Base-by-base conservation (phyloP, 1,140 invertebrate species). In the Acromyrmex echinatior region DNA sequence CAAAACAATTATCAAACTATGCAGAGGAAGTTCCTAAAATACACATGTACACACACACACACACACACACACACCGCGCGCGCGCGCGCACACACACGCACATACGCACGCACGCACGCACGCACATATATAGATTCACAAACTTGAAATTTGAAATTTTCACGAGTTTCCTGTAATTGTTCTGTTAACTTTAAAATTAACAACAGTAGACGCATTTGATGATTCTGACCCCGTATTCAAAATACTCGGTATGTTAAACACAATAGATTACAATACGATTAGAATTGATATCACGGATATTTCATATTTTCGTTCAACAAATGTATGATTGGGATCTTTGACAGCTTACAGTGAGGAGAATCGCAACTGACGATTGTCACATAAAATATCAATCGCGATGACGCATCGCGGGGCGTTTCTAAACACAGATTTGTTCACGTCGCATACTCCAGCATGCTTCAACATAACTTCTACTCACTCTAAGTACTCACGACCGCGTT, bases 311-410 rank as follows among this genome's bases (percentile, higher is more conserved):
- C 6, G 6, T 31, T 3, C 10, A 35, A 35, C 2, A 58, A 5
- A 56, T n/a, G 31, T 16, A 28, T 4, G 28, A 73, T 74, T 14
- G 71, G 21, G 31, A 77, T 39, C n/a, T 14, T 60, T 39, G 21
- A 2, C 14, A 28, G 18, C 12, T 14, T 18, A 14, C n/a, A n/a
- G 35, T 71, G 25, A 25, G 7, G 1, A 45, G 35, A 78, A 39
- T n/a, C 12, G 39, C 39, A 25, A 6, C 21, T 25, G 25, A 21
- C 18, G 45, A 49, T 4, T 14, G 18, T 25, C 21, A 16, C 35
- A 39, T 70, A 70, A 45, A 81, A 82, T 89, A 60, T 28, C 39
- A n/a, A 51, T 68, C 45, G 18, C 2, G 16, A 70, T 62, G 63
- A 74, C 51, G 63, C n/a, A n/a, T 60, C 56, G 49, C 25, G 39